phyloP scores from a whole-genome alignment of 2,113 vertebrate species.

The Ondatra zibethicus region DNA sequence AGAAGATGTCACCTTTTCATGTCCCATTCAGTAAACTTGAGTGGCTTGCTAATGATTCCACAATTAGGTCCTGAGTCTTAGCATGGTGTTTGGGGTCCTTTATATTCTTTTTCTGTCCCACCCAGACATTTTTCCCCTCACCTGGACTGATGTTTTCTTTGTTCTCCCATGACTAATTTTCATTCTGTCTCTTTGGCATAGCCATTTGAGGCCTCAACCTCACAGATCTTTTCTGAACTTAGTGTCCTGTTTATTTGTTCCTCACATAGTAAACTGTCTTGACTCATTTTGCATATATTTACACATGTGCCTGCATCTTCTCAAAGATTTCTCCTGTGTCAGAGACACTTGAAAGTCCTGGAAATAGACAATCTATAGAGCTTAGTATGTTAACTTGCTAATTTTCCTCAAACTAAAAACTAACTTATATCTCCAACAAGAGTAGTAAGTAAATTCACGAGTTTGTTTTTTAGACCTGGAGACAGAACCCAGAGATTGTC shows the following conservation, averaged over 20 bases:
- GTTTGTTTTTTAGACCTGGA: neutral
- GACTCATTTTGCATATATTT: neutral
- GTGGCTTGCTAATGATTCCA: neutral
- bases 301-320: neutral
- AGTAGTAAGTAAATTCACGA: slow-evolving; percentile 47
- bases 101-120: neutral
- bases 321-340: slow-evolving; percentile 17
- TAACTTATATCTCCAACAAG: slow-evolving; percentile 19
- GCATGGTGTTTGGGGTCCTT: neutral
- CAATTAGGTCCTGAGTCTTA: neutral
- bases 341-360: slow-evolving; percentile 15
- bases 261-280: neutral
- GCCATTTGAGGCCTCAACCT: neutral
- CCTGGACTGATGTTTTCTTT: slow-evolving; percentile 1
- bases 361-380: neutral
- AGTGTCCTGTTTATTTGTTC: slow-evolving; percentile 1
- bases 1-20: neutral
- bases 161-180: neutral
- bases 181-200: slow-evolving; percentile 6
- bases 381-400: neutral
- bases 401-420: slow-evolving; percentile 14
- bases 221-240: slow-evolving; percentile 44
- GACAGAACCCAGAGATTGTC: neutral
- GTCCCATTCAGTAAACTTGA: neutral
- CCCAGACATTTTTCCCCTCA: neutral